Evolutionary conservation across 2,113 vertebrate genomes (phyloP).

Genomic region (Catharus bicknelli): DNA sequence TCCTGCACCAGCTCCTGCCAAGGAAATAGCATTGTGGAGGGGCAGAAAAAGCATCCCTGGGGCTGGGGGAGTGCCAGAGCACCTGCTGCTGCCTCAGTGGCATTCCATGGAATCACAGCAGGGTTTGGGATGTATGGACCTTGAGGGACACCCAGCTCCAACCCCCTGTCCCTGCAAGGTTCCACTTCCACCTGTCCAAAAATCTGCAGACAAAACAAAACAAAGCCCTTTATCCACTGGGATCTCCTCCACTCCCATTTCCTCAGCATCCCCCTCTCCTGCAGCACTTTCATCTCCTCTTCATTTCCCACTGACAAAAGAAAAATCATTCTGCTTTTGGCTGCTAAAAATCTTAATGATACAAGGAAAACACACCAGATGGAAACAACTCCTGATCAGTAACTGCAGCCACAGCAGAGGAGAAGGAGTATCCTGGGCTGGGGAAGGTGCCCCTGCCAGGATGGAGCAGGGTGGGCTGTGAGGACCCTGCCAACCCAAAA

Average conservation of each 20-base stretch:
- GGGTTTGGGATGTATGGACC: accelerated
- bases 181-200: background rate
- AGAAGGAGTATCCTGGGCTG: background rate
- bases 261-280: background rate
- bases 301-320: background rate
- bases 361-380: background rate
- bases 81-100: accelerated
- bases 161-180: background rate
- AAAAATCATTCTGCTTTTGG: background rate
- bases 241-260: background rate
- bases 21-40: background rate
- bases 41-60: background rate
- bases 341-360: background rate
- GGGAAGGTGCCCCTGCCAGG: background rate
- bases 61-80: background rate
- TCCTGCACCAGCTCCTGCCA: background rate
- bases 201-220: background rate
- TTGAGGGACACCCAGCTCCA: background rate
- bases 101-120: background rate
- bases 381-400: background rate
- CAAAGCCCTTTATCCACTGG: accelerated
- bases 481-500: background rate
- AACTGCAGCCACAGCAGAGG: background rate
- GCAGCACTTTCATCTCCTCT: background rate
- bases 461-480: background rate